These are phyloP conservation scores for Melanargia galathea DNA, from an alignment of 2,888 invertebrate species.

Conservation along the genomic window DNA sequence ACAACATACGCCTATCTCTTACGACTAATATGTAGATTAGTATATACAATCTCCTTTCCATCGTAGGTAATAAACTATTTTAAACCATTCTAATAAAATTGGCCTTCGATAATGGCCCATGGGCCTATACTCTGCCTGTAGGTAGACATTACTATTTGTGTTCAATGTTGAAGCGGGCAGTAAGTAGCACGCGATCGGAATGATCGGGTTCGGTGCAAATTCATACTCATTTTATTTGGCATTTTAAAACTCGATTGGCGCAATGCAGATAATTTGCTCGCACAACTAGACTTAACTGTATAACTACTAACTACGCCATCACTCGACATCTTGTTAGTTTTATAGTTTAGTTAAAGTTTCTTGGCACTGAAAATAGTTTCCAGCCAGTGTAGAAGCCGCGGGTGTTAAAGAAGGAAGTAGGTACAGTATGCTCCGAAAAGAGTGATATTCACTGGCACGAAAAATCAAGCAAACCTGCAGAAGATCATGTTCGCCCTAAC, in stretches of 20 bases:
- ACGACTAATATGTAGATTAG: too few species aligned
- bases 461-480: too few species aligned
- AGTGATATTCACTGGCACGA: too few species aligned
- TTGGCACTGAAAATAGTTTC: neutral
- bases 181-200: neutral
- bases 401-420: too few species aligned
- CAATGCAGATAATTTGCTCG: slow-evolving; percentile 16
- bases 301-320: neutral
- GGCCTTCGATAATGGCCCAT: neutral
- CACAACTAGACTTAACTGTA: neutral
- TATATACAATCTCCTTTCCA: too few species aligned
- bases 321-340: slow-evolving; percentile 1
- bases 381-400: too few species aligned
- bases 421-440: too few species aligned
- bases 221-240: slow-evolving; percentile 14
- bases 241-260: slow-evolving; percentile 15
- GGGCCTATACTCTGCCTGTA: too few species aligned
- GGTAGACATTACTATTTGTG: neutral
- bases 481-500: too few species aligned
- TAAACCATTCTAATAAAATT: neutral
- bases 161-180: neutral
- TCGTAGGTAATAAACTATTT: neutral
- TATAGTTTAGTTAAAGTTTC: neutral
- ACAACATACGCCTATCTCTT: too few species aligned
- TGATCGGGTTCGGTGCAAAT: slow-evolving; percentile 7